A percentile compares a stretch with the other conserved stretches of the same genome.
phyloP scores from a whole-genome alignment of 2,888 invertebrate species.

The Agrotis segetum region DNA sequence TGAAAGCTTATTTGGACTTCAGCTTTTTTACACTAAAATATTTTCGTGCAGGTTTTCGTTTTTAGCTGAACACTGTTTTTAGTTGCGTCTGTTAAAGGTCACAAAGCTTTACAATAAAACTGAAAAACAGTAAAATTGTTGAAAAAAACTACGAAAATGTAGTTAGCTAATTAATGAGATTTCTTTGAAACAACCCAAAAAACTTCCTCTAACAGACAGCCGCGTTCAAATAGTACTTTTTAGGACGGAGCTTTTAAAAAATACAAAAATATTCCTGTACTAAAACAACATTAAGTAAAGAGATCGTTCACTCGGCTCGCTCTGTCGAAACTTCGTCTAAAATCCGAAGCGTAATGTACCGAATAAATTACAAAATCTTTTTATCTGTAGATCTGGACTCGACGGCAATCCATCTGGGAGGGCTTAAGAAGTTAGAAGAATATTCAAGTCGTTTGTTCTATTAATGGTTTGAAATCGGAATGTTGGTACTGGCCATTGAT shows the following conservation, averaged over 20 bases:
- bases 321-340: conserved; percentile 52
- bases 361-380: conserved; percentile 69
- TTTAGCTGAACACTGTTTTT: no score
- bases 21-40: no score
- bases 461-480: conserved; percentile 64
- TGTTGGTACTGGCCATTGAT: conserved; percentile 63
- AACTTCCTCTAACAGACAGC: conserved; percentile 8
- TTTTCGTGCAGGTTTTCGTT: neutral
- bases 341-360: conserved; percentile 63
- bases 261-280: conserved; percentile 40
- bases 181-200: conserved; percentile 18
- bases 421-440: conserved; percentile 60
- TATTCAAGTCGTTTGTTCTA: conserved; percentile 64
- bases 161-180: conserved; percentile 29
- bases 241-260: conserved; percentile 20
- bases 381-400: conserved; percentile 68
- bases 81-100: neutral
- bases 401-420: conserved; percentile 63
- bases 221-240: conserved; percentile 22
- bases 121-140: conserved; percentile 3
- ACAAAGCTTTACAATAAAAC: neutral
- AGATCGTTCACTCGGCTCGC: conserved; percentile 51
- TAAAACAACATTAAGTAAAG: conserved; percentile 51
- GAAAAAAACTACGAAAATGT: neutral
- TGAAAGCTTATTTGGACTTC: neutral